Percentiles rank a stretch among this genome's conserved stretches.
Conservation (phyloP, 2,888 invertebrate species). For the Diloba caeruleocephala region DNA sequence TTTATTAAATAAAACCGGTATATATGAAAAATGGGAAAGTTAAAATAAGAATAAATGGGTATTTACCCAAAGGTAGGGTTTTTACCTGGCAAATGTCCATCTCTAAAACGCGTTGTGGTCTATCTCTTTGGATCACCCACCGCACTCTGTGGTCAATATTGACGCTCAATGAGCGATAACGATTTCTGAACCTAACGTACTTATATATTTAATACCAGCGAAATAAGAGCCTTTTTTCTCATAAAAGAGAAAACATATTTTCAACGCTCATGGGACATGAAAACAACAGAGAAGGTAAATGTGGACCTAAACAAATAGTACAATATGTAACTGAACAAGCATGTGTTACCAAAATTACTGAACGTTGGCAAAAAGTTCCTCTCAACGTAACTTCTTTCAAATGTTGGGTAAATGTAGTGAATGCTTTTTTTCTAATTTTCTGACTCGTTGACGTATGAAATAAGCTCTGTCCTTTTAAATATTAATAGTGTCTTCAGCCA, state of each 20-base stretch:
- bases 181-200: too few relatives aligned
- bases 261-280: conserved; percentile 5
- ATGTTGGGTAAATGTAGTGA: conserved; percentile 28
- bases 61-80: too few relatives aligned
- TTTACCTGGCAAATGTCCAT: too few relatives aligned
- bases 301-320: conserved; percentile 42
- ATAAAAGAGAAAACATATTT: conserved; percentile 11
- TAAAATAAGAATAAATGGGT: too few relatives aligned
- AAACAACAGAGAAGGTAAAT: conserved; percentile 28
- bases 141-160: too few relatives aligned
- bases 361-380: background rate
- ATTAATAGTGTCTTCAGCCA: conserved; percentile 47
- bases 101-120: too few relatives aligned
- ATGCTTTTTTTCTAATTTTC: conserved; percentile 64
- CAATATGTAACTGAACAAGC: conserved; percentile 8
- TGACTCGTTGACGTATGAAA: conserved; percentile 70
- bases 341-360: conserved; percentile 29
- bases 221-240: background rate
- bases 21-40: too few relatives aligned
- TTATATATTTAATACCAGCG: too few relatives aligned
- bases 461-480: conserved; percentile 61
- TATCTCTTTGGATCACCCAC: too few relatives aligned
- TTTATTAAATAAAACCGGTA: too few relatives aligned
- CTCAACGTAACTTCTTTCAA: conserved; percentile 21
- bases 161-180: too few relatives aligned